Conservation (phyloP, 2,888 invertebrate genomes). For the Drosophila trichaetosa region DNA sequence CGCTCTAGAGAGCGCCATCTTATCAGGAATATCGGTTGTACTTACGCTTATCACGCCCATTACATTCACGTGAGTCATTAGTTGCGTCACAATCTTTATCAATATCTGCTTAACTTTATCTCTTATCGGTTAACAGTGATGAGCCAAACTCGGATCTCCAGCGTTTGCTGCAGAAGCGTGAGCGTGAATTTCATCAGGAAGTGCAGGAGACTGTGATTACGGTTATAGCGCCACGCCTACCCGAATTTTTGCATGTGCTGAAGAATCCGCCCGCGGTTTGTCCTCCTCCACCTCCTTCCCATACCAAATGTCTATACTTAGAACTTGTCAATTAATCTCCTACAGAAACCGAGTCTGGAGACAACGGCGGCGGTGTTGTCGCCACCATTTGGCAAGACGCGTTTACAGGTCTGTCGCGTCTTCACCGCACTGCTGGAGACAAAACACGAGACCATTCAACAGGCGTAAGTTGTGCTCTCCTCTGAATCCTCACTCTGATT, state of each 20-base stretch:
- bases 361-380: conserved; percentile 90
- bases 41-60: conserved; percentile 88
- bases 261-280: conserved; percentile 90
- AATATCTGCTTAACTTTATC: background rate
- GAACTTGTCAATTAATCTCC: conserved; percentile 3
- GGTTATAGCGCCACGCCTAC: conserved; percentile 88
- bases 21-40: conserved; percentile 92
- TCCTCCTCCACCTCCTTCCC: background rate
- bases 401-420: conserved; percentile 92
- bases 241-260: conserved; percentile 89
- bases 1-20: conserved; percentile 89
- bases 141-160: conserved; percentile 83
- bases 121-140: conserved; percentile 71
- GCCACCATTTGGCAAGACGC: conserved; percentile 91
- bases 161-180: conserved; percentile 83
- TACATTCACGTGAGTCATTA: conserved; percentile 79
- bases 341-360: conserved; percentile 87
- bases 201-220: conserved; percentile 88
- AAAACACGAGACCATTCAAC: conserved; percentile 89
- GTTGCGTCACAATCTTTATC: background rate
- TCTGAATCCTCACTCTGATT: background rate
- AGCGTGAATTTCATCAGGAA: conserved; percentile 87
- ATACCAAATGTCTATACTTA: background rate
- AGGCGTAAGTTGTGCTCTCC: conserved; percentile 86
- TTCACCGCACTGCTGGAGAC: conserved; percentile 91